phyloP scores from a whole-genome alignment of 2,113 vertebrate species.

The Cygnus buccinator region DNA sequence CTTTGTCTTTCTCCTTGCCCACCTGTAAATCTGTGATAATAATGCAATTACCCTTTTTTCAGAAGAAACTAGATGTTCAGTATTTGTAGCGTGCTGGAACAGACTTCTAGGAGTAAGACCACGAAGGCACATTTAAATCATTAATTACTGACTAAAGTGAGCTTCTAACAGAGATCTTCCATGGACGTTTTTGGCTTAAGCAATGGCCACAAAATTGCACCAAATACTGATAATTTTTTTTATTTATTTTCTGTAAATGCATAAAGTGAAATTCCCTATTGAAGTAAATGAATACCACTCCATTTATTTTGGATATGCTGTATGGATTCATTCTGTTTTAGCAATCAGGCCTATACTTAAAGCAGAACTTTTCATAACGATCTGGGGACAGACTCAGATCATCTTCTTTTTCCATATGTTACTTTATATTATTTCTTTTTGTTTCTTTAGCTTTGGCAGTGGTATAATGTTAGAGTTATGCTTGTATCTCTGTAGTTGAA shows the following conservation, averaged over 20 bases:
- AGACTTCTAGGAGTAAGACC: background rate
- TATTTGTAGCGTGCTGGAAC: background rate
- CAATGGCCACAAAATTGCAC: background rate
- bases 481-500: background rate
- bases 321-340: background rate
- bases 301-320: background rate
- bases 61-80: background rate
- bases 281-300: background rate
- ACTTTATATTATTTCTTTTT: background rate
- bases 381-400: background rate
- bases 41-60: background rate
- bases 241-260: background rate
- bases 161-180: background rate
- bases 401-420: background rate
- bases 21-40: background rate
- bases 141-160: background rate
- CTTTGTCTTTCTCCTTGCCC: background rate
- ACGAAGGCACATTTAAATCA: background rate
- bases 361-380: background rate
- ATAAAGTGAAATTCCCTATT: background rate
- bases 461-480: background rate
- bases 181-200: background rate
- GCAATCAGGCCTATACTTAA: constrained; percentile 7
- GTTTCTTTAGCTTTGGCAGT: constrained; percentile 8
- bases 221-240: background rate